Conservation (phyloP, 2,797 vertebrate genomes). For the Pempheris klunzingeri region DNA sequence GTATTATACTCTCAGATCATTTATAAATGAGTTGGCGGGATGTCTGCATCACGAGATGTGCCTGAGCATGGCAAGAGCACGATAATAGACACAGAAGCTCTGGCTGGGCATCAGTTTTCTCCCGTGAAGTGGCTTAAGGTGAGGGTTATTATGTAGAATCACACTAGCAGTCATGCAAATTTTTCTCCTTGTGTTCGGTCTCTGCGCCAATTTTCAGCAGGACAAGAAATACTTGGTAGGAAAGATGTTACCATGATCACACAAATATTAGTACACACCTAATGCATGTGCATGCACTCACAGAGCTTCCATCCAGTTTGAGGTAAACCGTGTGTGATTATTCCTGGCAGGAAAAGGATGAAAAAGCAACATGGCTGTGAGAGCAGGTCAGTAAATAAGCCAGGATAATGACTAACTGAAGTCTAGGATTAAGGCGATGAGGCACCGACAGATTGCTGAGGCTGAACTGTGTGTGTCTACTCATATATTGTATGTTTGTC, state of each 20-base stretch:
- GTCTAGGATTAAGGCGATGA: slow-evolving; percentile 46
- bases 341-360: slow-evolving; percentile 23
- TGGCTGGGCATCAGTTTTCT: slow-evolving; percentile 46
- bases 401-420: slow-evolving; percentile 32
- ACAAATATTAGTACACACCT: slow-evolving; percentile 17
- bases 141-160: slow-evolving; percentile 68
- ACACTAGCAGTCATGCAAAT: slow-evolving; percentile 53
- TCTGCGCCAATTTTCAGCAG: slow-evolving; percentile 33
- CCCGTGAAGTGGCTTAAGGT: slow-evolving; percentile 35
- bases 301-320: slow-evolving; percentile 14
- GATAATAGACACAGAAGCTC: slow-evolving; percentile 53
- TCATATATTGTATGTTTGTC: background rate
- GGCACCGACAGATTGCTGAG: slow-evolving; percentile 15
- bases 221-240: slow-evolving; percentile 15
- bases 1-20: slow-evolving; percentile 85
- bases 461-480: background rate
- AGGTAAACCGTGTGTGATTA: slow-evolving; percentile 37
- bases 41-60: slow-evolving; percentile 77
- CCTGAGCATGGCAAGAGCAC: slow-evolving; percentile 51
- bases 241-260: slow-evolving; percentile 15
- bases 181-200: slow-evolving; percentile 13
- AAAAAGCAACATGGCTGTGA: slow-evolving; percentile 26
- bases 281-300: background rate
- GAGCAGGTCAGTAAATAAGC: slow-evolving; percentile 30
- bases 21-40: slow-evolving; percentile 86